Evolutionary conservation across 2,113 vertebrate genomes (phyloP).

Genomic region (Laticauda laticaudata): DNA sequence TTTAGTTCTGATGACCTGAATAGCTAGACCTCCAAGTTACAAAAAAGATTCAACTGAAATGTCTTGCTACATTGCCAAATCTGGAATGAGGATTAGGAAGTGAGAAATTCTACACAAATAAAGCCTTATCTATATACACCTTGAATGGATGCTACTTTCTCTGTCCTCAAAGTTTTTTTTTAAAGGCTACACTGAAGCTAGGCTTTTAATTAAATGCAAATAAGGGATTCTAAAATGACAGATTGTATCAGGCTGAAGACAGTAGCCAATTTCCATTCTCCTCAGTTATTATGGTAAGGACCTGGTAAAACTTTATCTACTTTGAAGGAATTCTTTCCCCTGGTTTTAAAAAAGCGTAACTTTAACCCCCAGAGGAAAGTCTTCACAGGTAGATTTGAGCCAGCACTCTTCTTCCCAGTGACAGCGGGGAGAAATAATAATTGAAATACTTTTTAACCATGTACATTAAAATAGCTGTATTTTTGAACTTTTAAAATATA

Average conservation of each 20-base stretch:
- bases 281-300: constrained; percentile 28
- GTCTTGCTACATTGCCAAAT: constrained; percentile 10
- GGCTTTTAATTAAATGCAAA: constrained; percentile 29
- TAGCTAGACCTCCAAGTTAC: constrained; percentile 9
- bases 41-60: constrained; percentile 5
- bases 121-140: background rate
- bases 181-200: constrained; percentile 27
- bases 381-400: background rate
- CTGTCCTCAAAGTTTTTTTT: constrained; percentile 35
- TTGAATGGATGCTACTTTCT: constrained; percentile 29
- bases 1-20: constrained; percentile 8
- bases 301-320: constrained; percentile 30
- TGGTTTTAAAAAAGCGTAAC: constrained; percentile 9
- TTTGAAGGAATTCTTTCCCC: constrained; percentile 37
- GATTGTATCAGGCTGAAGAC: constrained; percentile 33
- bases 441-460: constrained; percentile 27
- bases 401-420: background rate
- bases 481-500: constrained; percentile 54
- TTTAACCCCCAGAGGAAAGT: constrained; percentile 29
- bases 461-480: constrained; percentile 9
- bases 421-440: background rate
- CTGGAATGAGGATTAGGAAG: constrained; percentile 40
- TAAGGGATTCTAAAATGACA: constrained; percentile 40
- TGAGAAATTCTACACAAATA: constrained; percentile 19
- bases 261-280: constrained; percentile 28